Conservation (phyloP, 53 echinoderm and acorn worm genomes). For the Astropecten irregularis region DNA sequence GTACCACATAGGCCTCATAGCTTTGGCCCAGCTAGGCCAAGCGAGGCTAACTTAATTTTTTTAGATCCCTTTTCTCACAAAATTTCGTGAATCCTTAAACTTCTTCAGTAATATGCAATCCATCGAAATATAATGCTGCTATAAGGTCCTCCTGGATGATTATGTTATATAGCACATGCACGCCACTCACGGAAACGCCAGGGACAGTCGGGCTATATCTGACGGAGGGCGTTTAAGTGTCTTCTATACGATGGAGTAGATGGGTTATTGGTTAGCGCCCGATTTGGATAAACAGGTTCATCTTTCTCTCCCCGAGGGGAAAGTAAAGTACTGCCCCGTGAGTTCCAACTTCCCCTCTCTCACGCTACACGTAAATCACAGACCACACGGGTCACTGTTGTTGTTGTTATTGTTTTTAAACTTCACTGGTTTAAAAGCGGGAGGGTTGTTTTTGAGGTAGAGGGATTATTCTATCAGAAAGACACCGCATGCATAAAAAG, state of each 20-base stretch:
- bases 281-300: slow-evolving; percentile 5
- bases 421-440: too few species aligned
- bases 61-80: neutral
- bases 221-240: neutral
- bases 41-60: too few species aligned
- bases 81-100: neutral
- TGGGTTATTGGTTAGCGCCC: neutral
- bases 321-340: neutral
- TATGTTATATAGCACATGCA: neutral
- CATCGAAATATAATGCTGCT: neutral
- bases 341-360: neutral
- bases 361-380: neutral
- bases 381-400: neutral
- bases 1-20: too few species aligned
- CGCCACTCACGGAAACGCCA: neutral
- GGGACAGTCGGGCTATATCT: neutral
- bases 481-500: too few species aligned
- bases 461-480: too few species aligned
- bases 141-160: neutral
- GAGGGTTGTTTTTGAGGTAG: too few species aligned
- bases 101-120: neutral
- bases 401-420: too few species aligned
- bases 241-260: neutral
- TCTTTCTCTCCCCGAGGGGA: neutral
- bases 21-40: too few species aligned